phyloP scores from a whole-genome alignment of 1,140 invertebrate genomes.

The Drosophila hydei region DNA sequence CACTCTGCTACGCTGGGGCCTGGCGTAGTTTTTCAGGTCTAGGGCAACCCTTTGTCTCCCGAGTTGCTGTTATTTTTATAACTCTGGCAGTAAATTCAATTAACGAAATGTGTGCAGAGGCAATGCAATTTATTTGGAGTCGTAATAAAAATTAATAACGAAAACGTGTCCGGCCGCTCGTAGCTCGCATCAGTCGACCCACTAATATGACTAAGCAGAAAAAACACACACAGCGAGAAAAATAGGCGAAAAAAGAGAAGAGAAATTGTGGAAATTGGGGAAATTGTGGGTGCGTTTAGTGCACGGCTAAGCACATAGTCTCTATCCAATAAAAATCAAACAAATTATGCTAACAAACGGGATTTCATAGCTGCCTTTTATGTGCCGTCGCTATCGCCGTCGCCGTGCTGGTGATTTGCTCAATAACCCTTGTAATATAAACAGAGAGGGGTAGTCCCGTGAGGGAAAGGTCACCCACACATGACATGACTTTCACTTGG shows the following conservation, averaged over 20 bases:
- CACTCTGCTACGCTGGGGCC: too few relatives aligned
- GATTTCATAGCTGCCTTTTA: conserved; percentile 66
- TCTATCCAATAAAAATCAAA: conserved; percentile 81
- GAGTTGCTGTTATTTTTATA: conserved; percentile 19
- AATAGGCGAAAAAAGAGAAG: conserved; percentile 10
- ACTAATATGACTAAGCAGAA: conserved; percentile 79
- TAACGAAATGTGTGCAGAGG: conserved; percentile 61
- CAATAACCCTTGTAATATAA: conserved; percentile 83
- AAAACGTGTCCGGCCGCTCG: conserved; percentile 72
- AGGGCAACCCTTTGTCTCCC: too few relatives aligned
- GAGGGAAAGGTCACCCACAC: conserved; percentile 36
- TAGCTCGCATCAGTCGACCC: conserved; percentile 28
- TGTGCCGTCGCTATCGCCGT: conserved; percentile 19
- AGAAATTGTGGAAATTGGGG: conserved; percentile 17
- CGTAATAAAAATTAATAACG: conserved; percentile 81
- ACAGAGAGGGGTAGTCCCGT: conserved; percentile 27
- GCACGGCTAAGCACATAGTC: conserved; percentile 49
- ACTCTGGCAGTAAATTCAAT: conserved; percentile 61
- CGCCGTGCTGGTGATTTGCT: conserved; percentile 79
- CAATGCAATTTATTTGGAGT: conserved; percentile 76
- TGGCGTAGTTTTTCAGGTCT: too few relatives aligned
- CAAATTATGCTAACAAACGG: conserved; percentile 82
- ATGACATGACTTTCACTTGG: conserved; percentile 77
- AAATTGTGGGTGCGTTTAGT: conserved; percentile 16
- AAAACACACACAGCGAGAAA: conserved; percentile 4